phyloP scores from a whole-genome alignment of 2,113 vertebrate genomes.

The Lophura nycthemera region DNA sequence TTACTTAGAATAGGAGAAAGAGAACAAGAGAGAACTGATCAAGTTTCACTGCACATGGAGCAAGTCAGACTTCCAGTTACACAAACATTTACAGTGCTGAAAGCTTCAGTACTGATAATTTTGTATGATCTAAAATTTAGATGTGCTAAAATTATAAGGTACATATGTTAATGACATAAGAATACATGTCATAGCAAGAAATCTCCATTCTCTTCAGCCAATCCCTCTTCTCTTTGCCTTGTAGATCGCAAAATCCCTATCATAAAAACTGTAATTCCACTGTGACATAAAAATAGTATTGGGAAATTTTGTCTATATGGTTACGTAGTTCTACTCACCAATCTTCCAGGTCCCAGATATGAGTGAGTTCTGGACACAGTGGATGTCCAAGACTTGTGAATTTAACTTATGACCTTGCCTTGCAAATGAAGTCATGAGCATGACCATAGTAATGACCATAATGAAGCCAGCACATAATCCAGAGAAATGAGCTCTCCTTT shows the following conservation, averaged over 20 bases:
- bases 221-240: neutral
- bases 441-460: neutral
- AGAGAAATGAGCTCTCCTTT: slow-evolving; percentile 26
- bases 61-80: neutral
- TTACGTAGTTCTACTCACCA: neutral
- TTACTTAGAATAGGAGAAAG: neutral
- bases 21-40: neutral
- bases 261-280: neutral
- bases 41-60: neutral
- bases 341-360: neutral
- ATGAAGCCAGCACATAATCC: neutral
- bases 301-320: neutral
- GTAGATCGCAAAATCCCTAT: neutral
- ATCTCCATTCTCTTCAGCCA: neutral
- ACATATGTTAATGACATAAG: neutral
- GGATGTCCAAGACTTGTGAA: neutral
- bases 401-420: neutral
- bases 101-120: neutral
- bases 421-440: neutral
- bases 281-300: neutral
- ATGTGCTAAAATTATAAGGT: neutral
- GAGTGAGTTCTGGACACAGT: neutral
- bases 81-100: neutral
- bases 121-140: neutral
- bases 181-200: neutral